These are phyloP conservation scores for Nezara viridula DNA, from an alignment of 2,888 invertebrate species.

Conservation along the genomic window DNA sequence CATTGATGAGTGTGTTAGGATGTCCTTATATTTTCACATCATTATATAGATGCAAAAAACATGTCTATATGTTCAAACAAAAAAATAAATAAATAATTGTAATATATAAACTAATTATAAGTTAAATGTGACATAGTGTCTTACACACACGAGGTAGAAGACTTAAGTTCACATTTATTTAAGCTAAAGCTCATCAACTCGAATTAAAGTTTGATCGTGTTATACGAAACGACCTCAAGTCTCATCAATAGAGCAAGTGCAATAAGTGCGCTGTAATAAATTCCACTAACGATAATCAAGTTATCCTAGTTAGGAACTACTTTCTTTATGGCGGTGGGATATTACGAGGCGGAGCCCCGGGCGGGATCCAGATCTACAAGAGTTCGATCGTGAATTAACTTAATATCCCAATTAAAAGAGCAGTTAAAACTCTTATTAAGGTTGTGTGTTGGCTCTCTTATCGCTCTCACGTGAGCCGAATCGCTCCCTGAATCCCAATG, in stretches of 20 bases:
- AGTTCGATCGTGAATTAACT: background rate
- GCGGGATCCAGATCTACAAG: background rate
- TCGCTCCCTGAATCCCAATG: constrained; percentile 11
- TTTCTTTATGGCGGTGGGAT: background rate
- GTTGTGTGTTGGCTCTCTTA: background rate
- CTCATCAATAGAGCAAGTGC: background rate
- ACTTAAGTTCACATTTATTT: too few relatives aligned
- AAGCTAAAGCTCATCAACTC: background rate
- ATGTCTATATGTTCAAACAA: too few relatives aligned
- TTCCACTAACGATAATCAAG: background rate
- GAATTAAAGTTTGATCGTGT: background rate
- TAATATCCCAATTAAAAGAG: background rate
- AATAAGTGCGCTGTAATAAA: background rate
- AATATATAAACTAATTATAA: too few relatives aligned
- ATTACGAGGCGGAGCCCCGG: background rate
- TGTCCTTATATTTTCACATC: too few relatives aligned
- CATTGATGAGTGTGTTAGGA: too few relatives aligned
- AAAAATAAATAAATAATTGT: too few relatives aligned
- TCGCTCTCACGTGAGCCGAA: background rate
- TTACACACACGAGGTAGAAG: too few relatives aligned
- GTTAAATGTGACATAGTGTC: too few relatives aligned
- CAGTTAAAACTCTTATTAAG: constrained; percentile 31
- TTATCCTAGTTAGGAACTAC: background rate
- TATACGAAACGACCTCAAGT: background rate
- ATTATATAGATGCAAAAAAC: too few relatives aligned